These are phyloP conservation scores for Papilio helenus DNA, from an alignment of 1,140 invertebrate genomes.

Conservation along the genomic window DNA sequence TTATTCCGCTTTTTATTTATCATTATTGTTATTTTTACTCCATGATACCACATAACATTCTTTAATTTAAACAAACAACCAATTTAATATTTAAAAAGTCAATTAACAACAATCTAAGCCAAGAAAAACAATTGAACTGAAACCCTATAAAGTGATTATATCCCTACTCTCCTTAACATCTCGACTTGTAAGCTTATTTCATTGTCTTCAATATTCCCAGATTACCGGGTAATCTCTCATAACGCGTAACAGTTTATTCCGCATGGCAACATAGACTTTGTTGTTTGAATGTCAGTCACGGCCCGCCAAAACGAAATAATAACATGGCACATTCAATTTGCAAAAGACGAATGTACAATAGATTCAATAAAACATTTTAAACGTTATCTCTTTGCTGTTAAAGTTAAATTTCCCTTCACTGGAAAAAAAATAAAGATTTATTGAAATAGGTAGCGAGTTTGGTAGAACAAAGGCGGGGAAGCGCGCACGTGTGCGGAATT, in stretches of 20 bases:
- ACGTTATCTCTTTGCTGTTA: conserved; percentile 39
- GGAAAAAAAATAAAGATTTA: conserved; percentile 41
- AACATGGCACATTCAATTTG: conserved; percentile 58
- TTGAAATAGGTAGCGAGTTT: conserved; percentile 54
- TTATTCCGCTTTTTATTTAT: conserved; percentile 65
- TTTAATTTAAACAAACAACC: no score
- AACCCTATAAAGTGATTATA: conserved; percentile 55
- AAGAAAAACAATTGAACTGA: background rate
- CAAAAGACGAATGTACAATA: conserved; percentile 47
- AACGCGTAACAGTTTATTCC: conserved; percentile 82
- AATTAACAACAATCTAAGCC: no score
- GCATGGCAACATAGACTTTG: conserved; percentile 80
- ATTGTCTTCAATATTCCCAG: conserved; percentile 83
- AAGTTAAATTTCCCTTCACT: conserved; percentile 41
- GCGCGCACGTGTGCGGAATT: conserved; percentile 73
- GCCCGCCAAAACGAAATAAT: conserved; percentile 80
- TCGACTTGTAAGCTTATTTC: conserved; percentile 77
- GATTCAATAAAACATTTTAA: conserved; percentile 43
- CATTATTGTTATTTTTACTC: background rate
- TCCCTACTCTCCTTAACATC: conserved; percentile 58
- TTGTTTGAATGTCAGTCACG: conserved; percentile 70
- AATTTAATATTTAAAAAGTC: no score
- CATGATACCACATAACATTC: no score
- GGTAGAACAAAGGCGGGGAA: conserved; percentile 74
- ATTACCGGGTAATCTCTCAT: conserved; percentile 81